Evolutionary conservation across 2,113 vertebrate genomes (phyloP).

Genomic region (Tretioscincus oriximinensis): DNA sequence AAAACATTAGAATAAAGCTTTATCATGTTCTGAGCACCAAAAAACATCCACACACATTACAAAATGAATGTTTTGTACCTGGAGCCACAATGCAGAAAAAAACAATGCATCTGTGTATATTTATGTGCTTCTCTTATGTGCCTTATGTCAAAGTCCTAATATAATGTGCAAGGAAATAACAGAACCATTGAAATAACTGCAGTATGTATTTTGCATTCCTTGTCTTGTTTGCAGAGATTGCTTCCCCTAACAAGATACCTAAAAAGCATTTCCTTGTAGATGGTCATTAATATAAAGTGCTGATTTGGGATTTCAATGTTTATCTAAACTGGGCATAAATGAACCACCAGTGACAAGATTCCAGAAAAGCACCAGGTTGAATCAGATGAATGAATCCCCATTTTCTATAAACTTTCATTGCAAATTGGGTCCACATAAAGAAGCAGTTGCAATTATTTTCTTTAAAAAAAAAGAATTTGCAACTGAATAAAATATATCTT

Average conservation of each 20-base stretch:
- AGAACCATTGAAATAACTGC: neutral
- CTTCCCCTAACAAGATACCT: neutral
- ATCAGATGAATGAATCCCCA: slow-evolving; percentile 1
- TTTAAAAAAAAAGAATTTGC: neutral
- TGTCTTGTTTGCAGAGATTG: neutral
- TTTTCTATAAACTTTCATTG: neutral
- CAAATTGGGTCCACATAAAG: neutral
- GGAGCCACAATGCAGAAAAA: fast-evolving
- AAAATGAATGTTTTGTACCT: neutral
- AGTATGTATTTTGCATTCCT: neutral
- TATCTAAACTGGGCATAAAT: neutral
- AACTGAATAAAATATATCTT: neutral
- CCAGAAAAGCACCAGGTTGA: neutral
- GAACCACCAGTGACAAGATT: neutral
- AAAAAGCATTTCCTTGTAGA: neutral
- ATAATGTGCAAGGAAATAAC: neutral
- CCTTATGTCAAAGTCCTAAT: neutral
- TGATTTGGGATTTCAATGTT: neutral
- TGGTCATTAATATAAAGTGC: slow-evolving; percentile 1
- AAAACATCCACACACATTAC: neutral
- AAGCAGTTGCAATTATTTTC: neutral
- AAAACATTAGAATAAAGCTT: neutral
- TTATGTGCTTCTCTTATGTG: neutral
- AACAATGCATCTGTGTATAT: neutral
- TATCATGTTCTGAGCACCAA: fast-evolving